A percentile compares a stretch with the other conserved stretches of the same genome.
These are phyloP conservation scores for Nipponia nippon DNA, from an alignment of 2,113 vertebrate genomes.

Conservation along the genomic window DNA sequence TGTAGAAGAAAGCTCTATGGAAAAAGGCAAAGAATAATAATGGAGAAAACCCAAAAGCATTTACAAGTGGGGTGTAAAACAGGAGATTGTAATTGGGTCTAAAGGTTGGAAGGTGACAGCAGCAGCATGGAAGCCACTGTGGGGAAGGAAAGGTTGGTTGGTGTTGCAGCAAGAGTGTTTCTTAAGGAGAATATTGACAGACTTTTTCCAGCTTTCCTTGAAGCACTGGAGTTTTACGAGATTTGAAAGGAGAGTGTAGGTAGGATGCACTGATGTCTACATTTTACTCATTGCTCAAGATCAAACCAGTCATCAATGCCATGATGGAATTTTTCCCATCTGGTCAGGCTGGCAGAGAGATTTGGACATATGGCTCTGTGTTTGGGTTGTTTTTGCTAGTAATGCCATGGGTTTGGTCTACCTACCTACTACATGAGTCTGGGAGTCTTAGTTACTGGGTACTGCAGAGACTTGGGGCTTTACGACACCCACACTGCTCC, in stretches of 20 bases:
- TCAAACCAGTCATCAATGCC: not conserved
- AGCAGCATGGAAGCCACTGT: not conserved
- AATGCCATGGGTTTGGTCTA: not conserved
- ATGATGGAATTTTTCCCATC: not conserved
- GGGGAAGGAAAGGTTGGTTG: not conserved
- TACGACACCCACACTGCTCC: accelerated
- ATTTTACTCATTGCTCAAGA: not conserved
- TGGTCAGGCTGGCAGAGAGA: not conserved
- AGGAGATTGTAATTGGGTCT: not conserved
- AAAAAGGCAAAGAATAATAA: not conserved
- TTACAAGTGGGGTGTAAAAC: not conserved
- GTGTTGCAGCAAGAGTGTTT: not conserved
- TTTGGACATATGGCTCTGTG: not conserved
- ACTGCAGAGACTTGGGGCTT: not conserved
- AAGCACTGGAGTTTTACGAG: not conserved
- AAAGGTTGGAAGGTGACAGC: not conserved
- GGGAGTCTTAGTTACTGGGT: not conserved
- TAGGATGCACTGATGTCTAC: not conserved
- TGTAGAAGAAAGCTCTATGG: not conserved
- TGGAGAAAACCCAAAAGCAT: not conserved
- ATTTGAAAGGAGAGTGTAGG: not conserved
- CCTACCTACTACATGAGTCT: not conserved
- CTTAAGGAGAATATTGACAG: not conserved
- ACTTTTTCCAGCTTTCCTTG: not conserved
- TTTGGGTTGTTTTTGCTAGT: not conserved